These are phyloP conservation scores for Chelon auratus DNA, from an alignment of 2,797 vertebrate genomes.

Conservation along the genomic window DNA sequence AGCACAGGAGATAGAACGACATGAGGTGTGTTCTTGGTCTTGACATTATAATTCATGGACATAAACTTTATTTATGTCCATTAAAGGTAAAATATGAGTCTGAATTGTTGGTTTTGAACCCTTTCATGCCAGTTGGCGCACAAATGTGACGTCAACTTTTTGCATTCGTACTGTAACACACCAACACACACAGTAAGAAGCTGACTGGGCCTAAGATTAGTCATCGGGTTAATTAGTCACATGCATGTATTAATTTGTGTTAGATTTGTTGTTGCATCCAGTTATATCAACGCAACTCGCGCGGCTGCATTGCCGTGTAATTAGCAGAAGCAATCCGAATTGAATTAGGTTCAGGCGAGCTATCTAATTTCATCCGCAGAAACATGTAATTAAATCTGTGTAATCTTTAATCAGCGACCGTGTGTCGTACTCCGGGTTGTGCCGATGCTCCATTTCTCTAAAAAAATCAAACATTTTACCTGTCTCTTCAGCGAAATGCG, in stretches of 20 bases:
- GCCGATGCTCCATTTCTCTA: slow-evolving; percentile 40
- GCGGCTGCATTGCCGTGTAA: slow-evolving; percentile 37
- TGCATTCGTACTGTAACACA: no score
- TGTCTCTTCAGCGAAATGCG: slow-evolving; percentile 10
- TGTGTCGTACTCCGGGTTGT: slow-evolving; percentile 29
- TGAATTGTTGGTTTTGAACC: no score
- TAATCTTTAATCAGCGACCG: slow-evolving; percentile 62
- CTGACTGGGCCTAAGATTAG: no score
- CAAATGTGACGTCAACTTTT: no score
- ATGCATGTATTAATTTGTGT: slow-evolving; percentile 13
- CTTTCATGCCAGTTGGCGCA: no score
- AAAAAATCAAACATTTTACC: slow-evolving; percentile 15
- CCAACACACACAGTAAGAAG: no score
- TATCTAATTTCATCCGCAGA: slow-evolving; percentile 54
- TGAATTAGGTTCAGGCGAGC: slow-evolving; percentile 54
- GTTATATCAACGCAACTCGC: slow-evolving; percentile 21
- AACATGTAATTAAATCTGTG: slow-evolving; percentile 67
- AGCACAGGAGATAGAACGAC: no score
- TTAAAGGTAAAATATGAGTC: no score
- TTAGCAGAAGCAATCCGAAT: slow-evolving; percentile 59
- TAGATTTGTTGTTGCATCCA: slow-evolving; percentile 22
- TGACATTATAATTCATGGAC: no score
- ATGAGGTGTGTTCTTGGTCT: no score
- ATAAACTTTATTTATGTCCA: no score
- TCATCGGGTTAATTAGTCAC: no score